Evolutionary conservation across 2,888 invertebrate genomes (phyloP), one percentile per base, ranked within the genome.

Genomic region (Empis livida): DNA sequence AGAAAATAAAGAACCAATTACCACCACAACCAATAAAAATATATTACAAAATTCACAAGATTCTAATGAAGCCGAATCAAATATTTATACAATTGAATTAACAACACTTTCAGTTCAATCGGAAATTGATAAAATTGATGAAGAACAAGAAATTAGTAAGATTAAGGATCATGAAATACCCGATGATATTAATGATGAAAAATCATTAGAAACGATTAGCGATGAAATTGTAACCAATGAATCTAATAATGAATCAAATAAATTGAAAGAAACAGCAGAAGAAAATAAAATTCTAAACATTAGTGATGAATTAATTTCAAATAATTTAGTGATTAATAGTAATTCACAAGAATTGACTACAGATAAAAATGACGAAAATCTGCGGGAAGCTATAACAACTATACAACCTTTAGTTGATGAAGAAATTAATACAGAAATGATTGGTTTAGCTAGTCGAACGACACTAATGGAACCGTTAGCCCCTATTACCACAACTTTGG

Each of bases 391-490:
- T 13, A 58, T 57, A 10, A 62, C 64, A 10, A 63, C 61, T 10
- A 60, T 61, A 42, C 61, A 63, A 2, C 59, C 59, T 2, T 62
- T 61, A 32, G 63, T 61, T 41, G 55, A 61, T 0, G 66, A 66
- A 50, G 58, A 61, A 30, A 63, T 61, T 40, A 55, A 62, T 0
- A 65, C 65, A 50, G 58, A 65, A 2, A 63, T 68, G 65, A 48
- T 65, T 41, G 62, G 61, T n/a, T 51, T 68, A 51, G 67, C 67
- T 8, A 68, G 61, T 47, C 64, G 72, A 43, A 69, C 68, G 1
- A 73, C 74, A 1, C 57, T 70, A 0, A 72, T 73, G 71, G 73
- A 73, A 57, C 71, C 73, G 4, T 60, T 66, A 9, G 64, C 68
- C 52, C 58, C 69, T 49, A 48, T 64, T 43, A 52, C 59, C 42